Conservation (phyloP, 2,797 vertebrate genomes). For the Chlorospingus semifuscus region DNA sequence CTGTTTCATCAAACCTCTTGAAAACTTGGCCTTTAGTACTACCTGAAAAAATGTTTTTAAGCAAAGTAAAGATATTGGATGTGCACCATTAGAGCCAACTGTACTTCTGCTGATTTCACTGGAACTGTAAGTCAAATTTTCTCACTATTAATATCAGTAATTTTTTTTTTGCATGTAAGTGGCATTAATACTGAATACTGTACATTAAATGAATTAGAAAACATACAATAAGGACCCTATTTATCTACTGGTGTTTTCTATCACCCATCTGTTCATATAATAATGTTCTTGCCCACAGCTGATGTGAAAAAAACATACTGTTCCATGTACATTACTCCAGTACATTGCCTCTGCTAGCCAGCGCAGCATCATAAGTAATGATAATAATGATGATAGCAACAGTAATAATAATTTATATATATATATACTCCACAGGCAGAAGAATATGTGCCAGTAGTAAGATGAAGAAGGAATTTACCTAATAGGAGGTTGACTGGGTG, state of each 20-base stretch:
- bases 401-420: not conserved
- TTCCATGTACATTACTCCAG: not conserved
- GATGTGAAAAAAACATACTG: not conserved
- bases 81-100: not conserved
- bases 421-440: not conserved
- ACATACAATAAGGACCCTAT: not conserved
- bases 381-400: not conserved
- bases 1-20: not conserved
- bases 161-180: not conserved
- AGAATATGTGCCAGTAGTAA: not conserved
- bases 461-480: not conserved
- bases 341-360: not conserved
- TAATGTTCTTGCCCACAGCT: not conserved
- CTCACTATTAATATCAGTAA: not conserved
- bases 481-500: not conserved
- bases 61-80: not conserved
- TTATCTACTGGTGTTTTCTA: not conserved
- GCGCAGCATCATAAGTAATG: not conserved
- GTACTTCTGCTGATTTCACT: not conserved
- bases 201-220: not conserved
- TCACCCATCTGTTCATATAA: not conserved
- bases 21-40: not conserved
- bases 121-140: not conserved
- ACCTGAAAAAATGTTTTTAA: not conserved
- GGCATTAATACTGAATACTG: not conserved